These are phyloP conservation scores for Neocrepidodera transversa DNA, from an alignment of 2,888 invertebrate genomes.

Conservation along the genomic window DNA sequence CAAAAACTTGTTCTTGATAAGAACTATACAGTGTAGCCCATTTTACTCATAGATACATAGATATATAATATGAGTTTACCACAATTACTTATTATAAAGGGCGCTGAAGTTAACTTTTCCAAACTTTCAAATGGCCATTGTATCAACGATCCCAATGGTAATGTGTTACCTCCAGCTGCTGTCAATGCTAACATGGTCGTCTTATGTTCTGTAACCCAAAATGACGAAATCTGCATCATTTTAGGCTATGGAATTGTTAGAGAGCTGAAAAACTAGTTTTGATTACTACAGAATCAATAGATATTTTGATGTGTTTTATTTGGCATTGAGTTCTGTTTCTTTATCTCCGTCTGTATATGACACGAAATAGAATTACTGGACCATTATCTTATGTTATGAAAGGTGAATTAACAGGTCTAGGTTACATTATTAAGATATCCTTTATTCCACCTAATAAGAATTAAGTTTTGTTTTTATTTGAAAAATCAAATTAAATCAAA, in stretches of 20 bases:
- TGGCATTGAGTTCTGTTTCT: constrained; percentile 57
- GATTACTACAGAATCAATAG: constrained; percentile 66
- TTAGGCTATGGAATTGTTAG: constrained; percentile 80
- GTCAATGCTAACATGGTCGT: constrained; percentile 74
- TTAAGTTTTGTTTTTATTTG: neutral
- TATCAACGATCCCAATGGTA: constrained; percentile 43
- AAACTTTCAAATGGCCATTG: too few relatives aligned
- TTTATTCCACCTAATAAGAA: constrained; percentile 44
- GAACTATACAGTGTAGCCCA: too few relatives aligned
- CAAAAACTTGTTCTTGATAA: too few relatives aligned
- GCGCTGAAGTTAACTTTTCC: too few relatives aligned
- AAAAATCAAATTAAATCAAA: too few relatives aligned
- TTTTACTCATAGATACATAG: too few relatives aligned
- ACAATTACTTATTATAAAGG: too few relatives aligned
- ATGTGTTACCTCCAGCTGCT: constrained; percentile 61
- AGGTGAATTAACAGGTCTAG: constrained; percentile 46
- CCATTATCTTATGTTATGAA: constrained; percentile 53
- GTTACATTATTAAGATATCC: constrained; percentile 51
- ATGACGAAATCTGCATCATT: constrained; percentile 64
- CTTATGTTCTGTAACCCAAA: constrained; percentile 62
- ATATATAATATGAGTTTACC: too few relatives aligned
- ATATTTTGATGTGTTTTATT: constrained; percentile 63
- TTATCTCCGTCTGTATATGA: constrained; percentile 56
- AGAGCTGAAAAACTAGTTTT: constrained; percentile 66
- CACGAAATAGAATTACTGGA: constrained; percentile 52